Evolutionary conservation across 2,797 vertebrate species (phyloP).

Genomic region (Spinibarbus caldwelli): DNA sequence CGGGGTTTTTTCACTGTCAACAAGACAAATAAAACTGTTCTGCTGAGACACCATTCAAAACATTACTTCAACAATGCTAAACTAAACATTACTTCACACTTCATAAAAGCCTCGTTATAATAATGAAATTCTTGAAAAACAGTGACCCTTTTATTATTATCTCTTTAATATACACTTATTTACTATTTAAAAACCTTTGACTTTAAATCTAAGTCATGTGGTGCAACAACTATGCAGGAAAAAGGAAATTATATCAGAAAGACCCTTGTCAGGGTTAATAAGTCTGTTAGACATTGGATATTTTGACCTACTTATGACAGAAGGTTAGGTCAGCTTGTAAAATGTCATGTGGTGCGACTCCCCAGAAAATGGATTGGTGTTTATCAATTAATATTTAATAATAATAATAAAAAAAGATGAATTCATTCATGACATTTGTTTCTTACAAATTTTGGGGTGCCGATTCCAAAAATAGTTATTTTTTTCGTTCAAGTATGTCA

Average conservation of each 20-base stretch:
- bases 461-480: too few relatives aligned
- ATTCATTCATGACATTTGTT: too few relatives aligned
- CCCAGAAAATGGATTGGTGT: neutral
- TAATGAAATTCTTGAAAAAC: neutral
- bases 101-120: neutral
- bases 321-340: neutral
- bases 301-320: too few relatives aligned
- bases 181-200: neutral
- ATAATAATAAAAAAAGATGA: too few relatives aligned
- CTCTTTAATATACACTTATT: neutral
- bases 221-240: neutral
- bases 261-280: too few relatives aligned
- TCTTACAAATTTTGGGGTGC: too few relatives aligned
- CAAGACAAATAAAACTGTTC: slow-evolving; percentile 27
- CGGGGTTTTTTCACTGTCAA: slow-evolving; percentile 67
- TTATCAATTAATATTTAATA: neutral
- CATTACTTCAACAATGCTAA: neutral
- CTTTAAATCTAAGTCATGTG: too few relatives aligned
- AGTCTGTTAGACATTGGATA: too few relatives aligned
- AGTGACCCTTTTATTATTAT: neutral
- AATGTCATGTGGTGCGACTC: neutral
- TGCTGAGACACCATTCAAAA: neutral
- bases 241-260: neutral
- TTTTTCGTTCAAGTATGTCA: too few relatives aligned
- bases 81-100: neutral